These are phyloP conservation scores for Drosophila demipolita DNA, from an alignment of 2,888 invertebrate genomes.

Conservation along the genomic window DNA sequence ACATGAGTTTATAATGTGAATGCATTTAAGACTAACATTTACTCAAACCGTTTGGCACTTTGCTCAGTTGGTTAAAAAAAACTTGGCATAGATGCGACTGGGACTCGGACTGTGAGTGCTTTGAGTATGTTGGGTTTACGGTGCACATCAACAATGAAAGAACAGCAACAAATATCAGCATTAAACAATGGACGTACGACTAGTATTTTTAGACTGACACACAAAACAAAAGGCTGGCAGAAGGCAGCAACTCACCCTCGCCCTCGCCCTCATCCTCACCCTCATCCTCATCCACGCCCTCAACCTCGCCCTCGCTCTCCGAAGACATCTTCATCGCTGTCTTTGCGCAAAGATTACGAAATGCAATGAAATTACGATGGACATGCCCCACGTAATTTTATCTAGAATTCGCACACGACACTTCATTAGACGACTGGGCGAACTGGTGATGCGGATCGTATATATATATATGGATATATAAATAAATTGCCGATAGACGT, in stretches of 20 bases:
- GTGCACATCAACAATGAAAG: constrained; percentile 62
- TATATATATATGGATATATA: constrained; percentile 28
- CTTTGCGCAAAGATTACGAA: constrained; percentile 65
- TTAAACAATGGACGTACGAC: constrained; percentile 53
- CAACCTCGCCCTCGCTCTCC: background rate
- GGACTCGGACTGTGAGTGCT: background rate
- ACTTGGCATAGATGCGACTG: constrained; percentile 55
- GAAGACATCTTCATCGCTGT: constrained; percentile 29
- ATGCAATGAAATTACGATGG: constrained; percentile 30
- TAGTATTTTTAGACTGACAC: constrained; percentile 73
- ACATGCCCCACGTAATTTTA: constrained; percentile 66
- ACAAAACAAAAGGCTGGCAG: constrained; percentile 65
- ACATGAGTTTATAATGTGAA: background rate
- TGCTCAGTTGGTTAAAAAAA: constrained; percentile 28
- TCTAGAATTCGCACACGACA: constrained; percentile 57
- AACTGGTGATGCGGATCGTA: background rate
- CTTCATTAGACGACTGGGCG: constrained; percentile 6
- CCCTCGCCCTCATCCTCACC: constrained; percentile 3
- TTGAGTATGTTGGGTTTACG: constrained; percentile 39
- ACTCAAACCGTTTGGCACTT: constrained; percentile 45
- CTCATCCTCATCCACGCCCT: constrained; percentile 14
- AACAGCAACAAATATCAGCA: background rate
- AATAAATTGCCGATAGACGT: constrained; percentile 45
- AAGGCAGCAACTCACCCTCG: constrained; percentile 23
- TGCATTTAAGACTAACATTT: constrained; percentile 14